These are phyloP conservation scores for Ornithoptera priamus DNA, from an alignment of 2,888 invertebrate species.

Conservation along the genomic window DNA sequence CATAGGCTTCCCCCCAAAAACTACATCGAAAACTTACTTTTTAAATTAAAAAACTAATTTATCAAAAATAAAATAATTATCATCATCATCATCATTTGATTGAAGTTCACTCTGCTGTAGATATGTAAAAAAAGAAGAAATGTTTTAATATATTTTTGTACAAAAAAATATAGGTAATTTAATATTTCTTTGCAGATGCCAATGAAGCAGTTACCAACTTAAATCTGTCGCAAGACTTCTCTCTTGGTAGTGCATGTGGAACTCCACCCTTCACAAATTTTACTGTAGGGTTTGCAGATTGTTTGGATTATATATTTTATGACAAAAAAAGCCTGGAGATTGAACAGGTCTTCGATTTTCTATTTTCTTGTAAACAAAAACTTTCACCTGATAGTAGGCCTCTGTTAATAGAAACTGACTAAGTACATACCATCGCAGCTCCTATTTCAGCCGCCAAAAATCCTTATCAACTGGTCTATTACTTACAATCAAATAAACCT, in stretches of 20 bases:
- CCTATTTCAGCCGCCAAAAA: too few relatives aligned
- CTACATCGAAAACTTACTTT: not conserved
- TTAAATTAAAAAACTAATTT: not conserved
- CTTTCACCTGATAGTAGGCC: too few relatives aligned
- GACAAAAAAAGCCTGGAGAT: conserved; percentile 83
- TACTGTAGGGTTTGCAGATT: conserved; percentile 89
- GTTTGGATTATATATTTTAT: conserved; percentile 95
- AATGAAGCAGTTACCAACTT: conserved; percentile 83
- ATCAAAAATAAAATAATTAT: too few relatives aligned
- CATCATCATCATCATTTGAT: too few relatives aligned
- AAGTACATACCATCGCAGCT: too few relatives aligned
- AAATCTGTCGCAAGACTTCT: conserved; percentile 82
- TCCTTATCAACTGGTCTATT: too few relatives aligned
- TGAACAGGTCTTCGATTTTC: conserved; percentile 72
- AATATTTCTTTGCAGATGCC: conserved; percentile 73
- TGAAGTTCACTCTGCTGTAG: too few relatives aligned
- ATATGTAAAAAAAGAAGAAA: not conserved
- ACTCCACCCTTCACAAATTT: conserved; percentile 92
- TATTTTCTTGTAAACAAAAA: too few relatives aligned
- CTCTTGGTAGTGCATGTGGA: conserved; percentile 89
- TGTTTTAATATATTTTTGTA: not conserved
- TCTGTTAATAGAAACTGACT: too few relatives aligned
- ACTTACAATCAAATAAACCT: too few relatives aligned
- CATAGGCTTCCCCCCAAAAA: too few relatives aligned
- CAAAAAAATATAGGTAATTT: not conserved